Evolutionary conservation across 1,140 invertebrate genomes (phyloP).

Genomic region (Tribolium madens): DNA sequence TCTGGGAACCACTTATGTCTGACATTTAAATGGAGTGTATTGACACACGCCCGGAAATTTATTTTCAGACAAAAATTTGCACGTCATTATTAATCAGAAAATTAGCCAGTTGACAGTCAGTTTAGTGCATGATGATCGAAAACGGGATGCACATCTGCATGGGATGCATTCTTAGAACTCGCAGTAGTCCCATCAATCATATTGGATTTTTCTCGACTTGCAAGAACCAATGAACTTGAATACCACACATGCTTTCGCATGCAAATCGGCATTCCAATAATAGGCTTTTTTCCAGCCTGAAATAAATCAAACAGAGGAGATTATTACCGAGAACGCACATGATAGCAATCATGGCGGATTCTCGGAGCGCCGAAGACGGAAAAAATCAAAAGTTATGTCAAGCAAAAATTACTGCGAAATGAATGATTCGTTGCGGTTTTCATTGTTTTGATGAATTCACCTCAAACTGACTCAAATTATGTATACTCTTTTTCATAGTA

Average conservation of each 20-base stretch:
- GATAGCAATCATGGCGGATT: constrained; percentile 11
- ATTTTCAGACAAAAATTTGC: no score
- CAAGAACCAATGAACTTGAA: neutral
- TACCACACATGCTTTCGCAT: constrained; percentile 32
- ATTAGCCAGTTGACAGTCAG: neutral
- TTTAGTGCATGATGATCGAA: neutral
- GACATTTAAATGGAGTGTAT: no score
- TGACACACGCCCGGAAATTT: no score
- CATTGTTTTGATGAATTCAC: constrained; percentile 27
- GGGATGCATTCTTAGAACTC: neutral
- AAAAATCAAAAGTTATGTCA: constrained; percentile 30
- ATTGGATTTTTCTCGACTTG: neutral
- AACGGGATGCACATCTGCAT: neutral
- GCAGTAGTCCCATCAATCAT: constrained; percentile 25
- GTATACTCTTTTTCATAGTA: no score
- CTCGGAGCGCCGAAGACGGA: constrained; percentile 3
- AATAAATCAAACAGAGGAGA: constrained; percentile 31
- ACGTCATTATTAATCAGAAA: neutral
- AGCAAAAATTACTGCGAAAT: constrained; percentile 20
- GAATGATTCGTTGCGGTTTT: constrained; percentile 26
- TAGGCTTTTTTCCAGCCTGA: neutral
- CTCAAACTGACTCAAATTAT: neutral
- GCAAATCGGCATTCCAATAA: constrained; percentile 28
- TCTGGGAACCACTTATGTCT: neutral
- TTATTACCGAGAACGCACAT: constrained; percentile 21